These are phyloP conservation scores for Chelidonichthys spinosus DNA, from an alignment of 2,797 vertebrate species.

Conservation along the genomic window DNA sequence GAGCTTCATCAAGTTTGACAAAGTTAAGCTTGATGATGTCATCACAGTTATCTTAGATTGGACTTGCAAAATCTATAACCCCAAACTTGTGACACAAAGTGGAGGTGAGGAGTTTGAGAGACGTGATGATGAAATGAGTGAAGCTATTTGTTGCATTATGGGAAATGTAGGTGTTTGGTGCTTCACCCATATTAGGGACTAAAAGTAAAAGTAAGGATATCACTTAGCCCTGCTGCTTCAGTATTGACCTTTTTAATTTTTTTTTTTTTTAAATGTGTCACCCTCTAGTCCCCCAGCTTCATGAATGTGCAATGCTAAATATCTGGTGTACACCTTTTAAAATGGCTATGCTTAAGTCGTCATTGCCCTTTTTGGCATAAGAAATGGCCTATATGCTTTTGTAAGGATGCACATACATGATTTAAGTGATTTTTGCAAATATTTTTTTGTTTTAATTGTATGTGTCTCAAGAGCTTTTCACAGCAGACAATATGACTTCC, in stretches of 20 bases:
- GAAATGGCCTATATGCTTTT: not conserved
- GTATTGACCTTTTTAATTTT: not conserved
- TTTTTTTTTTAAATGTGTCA: not conserved
- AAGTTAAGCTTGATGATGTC: not conserved
- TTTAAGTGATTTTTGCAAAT: not conserved
- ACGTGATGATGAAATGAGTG: not conserved
- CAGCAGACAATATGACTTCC: not conserved
- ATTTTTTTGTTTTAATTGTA: not conserved
- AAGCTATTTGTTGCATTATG: conserved; percentile 1
- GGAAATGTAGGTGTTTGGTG: not conserved
- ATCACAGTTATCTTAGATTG: not conserved
- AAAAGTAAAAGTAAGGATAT: not conserved
- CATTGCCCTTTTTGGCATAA: not conserved
- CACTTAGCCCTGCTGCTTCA: not conserved
- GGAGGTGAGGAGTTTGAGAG: not conserved
- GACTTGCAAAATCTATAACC: not conserved
- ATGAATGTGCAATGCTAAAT: not conserved
- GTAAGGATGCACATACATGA: not conserved
- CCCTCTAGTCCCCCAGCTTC: not conserved
- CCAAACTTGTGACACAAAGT: not conserved
- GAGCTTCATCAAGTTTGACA: not conserved
- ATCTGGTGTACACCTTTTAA: not conserved
- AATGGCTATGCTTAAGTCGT: not conserved
- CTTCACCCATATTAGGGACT: not conserved
- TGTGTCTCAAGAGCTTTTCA: not conserved